phyloP scores from a whole-genome alignment of 2,888 invertebrate genomes.

The Macaria notata region DNA sequence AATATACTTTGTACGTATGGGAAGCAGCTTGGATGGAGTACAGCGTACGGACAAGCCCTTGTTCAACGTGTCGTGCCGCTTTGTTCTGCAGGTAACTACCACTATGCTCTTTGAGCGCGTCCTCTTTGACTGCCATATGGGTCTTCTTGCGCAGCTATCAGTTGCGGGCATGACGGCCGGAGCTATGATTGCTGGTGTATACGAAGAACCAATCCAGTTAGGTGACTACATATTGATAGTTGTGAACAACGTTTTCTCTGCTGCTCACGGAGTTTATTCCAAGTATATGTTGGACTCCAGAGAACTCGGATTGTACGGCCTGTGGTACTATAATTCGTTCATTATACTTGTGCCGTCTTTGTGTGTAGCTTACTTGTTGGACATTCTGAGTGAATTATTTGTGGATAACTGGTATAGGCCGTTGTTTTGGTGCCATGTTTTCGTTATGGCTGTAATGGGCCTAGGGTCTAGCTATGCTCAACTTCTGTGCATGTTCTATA shows the following conservation, averaged over 20 bases:
- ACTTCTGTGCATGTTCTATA: background rate
- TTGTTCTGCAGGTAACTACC: background rate
- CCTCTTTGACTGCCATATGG: background rate
- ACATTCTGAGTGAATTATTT: background rate
- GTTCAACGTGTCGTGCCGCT: background rate
- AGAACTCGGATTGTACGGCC: background rate
- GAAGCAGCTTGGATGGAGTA: background rate
- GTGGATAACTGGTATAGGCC: background rate
- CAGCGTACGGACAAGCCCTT: background rate
- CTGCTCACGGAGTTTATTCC: constrained; percentile 2
- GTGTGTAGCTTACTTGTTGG: background rate
- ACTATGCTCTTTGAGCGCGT: background rate
- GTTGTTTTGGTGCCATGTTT: background rate
- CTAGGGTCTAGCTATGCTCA: background rate
- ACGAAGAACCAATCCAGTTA: background rate
- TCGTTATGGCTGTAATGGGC: background rate
- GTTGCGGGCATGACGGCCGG: background rate
- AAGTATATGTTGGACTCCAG: constrained; percentile 3
- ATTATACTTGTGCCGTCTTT: background rate
- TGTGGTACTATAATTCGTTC: background rate
- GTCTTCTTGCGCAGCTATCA: background rate
- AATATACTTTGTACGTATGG: background rate
- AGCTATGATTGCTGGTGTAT: background rate
- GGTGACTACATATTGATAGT: background rate
- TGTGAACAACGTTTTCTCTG: background rate